These are phyloP conservation scores for Galago senegalensis DNA, from an alignment of 2,797 vertebrate genomes.

Conservation along the genomic window DNA sequence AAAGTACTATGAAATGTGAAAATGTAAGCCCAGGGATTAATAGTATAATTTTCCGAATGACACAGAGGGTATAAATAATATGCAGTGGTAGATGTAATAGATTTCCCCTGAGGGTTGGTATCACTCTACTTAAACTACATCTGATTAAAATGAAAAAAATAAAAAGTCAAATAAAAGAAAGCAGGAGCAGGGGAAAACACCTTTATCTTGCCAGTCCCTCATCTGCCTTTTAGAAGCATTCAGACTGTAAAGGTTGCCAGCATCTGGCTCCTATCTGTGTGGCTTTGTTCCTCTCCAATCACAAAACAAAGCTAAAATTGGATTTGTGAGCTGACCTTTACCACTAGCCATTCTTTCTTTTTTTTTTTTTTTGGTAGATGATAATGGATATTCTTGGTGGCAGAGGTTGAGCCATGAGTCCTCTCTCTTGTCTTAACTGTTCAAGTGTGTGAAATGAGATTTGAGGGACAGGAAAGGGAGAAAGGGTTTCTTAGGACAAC, in stretches of 20 bases:
- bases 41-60: constrained; percentile 42
- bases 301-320: constrained; percentile 47
- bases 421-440: not conserved
- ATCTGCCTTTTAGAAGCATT: not conserved
- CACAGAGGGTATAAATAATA: not conserved
- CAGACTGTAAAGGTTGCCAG: not conserved
- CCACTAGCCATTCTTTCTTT: constrained; percentile 25
- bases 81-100: not conserved
- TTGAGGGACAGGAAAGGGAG: not conserved
- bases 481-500: constrained; percentile 1
- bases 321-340: constrained; percentile 54
- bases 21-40: constrained; percentile 25
- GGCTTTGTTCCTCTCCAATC: constrained; percentile 15
- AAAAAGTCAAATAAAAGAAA: not conserved
- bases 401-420: not conserved
- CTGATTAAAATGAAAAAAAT: constrained; percentile 34
- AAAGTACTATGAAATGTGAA: constrained; percentile 23
- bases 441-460: not conserved
- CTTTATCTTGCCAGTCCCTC: not conserved
- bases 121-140: not conserved
- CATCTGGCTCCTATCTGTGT: not conserved
- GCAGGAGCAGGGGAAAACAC: not conserved
- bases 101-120: not conserved
- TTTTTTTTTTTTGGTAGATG: constrained; percentile 60
- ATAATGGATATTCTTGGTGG: constrained; percentile 51